Conservation (phyloP, 2,797 vertebrate species). For the Luscinia luscinia region DNA sequence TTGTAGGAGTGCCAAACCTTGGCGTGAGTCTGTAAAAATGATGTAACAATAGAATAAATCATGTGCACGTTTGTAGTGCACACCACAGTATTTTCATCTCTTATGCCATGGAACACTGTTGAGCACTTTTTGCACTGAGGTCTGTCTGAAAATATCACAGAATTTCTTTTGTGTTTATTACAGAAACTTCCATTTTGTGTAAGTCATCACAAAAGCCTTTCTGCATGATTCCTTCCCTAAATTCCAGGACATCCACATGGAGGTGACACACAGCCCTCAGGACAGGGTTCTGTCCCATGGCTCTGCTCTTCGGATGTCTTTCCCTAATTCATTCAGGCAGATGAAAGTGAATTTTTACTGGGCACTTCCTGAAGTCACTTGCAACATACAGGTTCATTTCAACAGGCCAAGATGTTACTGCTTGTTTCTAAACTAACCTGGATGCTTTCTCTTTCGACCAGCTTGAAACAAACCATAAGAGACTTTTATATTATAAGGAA, state of each 20-base stretch:
- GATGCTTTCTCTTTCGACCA: neutral
- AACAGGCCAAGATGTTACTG: neutral
- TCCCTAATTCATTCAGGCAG: neutral
- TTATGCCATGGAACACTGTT: neutral
- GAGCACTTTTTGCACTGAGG: neutral
- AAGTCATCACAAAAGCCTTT: neutral
- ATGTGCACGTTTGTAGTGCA: no score
- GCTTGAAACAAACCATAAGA: neutral
- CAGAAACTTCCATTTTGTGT: neutral
- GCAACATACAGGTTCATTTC: neutral
- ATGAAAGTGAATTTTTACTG: neutral
- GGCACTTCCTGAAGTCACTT: neutral
- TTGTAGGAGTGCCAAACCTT: constrained; percentile 92
- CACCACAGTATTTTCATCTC: neutral
- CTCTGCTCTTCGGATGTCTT: neutral
- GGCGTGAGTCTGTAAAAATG: constrained; percentile 84
- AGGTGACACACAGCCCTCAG: neutral
- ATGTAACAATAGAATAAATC: neutral
- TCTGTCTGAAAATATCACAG: neutral
- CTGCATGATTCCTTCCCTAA: neutral
- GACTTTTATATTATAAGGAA: neutral
- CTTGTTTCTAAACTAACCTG: neutral
- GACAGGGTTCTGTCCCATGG: neutral
- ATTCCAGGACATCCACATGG: neutral
- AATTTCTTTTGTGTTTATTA: neutral